Percentiles rank a stretch among this genome's conserved stretches.
phyloP scores from a whole-genome alignment of 2,797 vertebrate genomes.

The Hemibagrus guttatus region DNA sequence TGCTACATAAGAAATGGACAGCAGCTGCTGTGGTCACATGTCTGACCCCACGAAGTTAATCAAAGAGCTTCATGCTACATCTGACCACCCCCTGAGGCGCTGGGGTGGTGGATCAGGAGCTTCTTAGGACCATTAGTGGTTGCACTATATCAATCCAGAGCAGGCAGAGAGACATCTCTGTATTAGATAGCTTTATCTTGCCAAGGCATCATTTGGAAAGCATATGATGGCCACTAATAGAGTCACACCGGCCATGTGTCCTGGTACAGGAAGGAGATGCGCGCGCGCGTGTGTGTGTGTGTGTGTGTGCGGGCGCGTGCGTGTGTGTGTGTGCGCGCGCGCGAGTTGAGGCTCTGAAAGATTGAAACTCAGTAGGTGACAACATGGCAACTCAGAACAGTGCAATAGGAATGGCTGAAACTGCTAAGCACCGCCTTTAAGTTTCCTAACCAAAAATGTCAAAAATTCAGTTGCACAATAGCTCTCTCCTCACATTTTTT shows the following conservation, averaged over 20 bases:
- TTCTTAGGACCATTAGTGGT: conserved; percentile 42
- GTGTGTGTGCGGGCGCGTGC: not conserved
- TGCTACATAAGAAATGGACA: conserved; percentile 31
- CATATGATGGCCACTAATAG: conserved; percentile 6
- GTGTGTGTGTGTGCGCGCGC: rapidly evolving
- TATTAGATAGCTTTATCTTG: conserved; percentile 26
- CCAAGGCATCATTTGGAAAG: conserved; percentile 26
- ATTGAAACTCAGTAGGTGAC: not conserved
- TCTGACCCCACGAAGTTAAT: conserved; percentile 48
- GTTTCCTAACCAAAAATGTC: not conserved
- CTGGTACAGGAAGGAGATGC: not conserved
- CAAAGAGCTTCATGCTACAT: conserved; percentile 36
- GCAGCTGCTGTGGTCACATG: conserved; percentile 52
- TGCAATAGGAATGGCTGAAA: not conserved
- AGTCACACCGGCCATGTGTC: conserved; percentile 15
- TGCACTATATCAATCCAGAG: conserved; percentile 4
- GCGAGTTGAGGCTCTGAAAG: not conserved
- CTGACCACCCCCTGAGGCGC: conserved; percentile 43
- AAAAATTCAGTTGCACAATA: not conserved
- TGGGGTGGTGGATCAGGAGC: conserved; percentile 15
- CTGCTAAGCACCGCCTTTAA: not conserved
- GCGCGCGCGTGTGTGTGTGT: not conserved
- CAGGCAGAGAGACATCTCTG: not conserved
- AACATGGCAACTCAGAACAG: not conserved
- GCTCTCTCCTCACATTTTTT: not conserved